Evolutionary conservation across 2,888 invertebrate genomes (phyloP), one percentile per base, ranked within the genome.

Genomic region (Melitaea athalia): DNA sequence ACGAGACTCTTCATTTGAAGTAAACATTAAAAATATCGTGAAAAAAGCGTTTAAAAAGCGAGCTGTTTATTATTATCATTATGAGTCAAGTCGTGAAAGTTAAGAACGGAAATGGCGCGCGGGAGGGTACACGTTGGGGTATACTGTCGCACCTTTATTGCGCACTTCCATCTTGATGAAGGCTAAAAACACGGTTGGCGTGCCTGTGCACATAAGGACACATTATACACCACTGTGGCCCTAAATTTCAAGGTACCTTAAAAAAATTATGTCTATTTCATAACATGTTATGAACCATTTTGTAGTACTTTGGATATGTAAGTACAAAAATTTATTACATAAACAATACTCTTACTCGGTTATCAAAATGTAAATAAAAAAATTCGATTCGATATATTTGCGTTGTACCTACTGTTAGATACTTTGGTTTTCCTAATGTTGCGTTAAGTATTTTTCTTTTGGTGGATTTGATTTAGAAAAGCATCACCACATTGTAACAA

Each of bases 21-120:
- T 86, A 63, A 68, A 70, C 88, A 87, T 90, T 89, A 89, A 83
- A 79, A 76, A 77, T 78, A 79, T 80, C 77, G 78, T 82, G 82
- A 45, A 81, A 84, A 81, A 85, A 85, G 84, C 83, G 79, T 82
- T 83, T 85, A 81, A 85, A 87, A 84, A 83, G 84, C 83, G 83
- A 83, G 82, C 86, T 85, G 87, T 91, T 90, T 89, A 86, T 88
- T 89, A 86, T 88, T 87, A 86, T 86, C 85, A 86, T 90, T 89
- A 86, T 81, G 85, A 85, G 84, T 81, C 85, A 86, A 89, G 88
- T 85, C 82, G 83, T 81, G 84, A 83, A 89, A 88, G 88, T 89
- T 87, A 87, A 81, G 84, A 77, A 85, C 87, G 91, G 91, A 91
- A 91, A 89, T 88, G 89, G 82, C 81, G 80, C 78, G 77, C 76